Evolutionary conservation across 2,797 vertebrate genomes (phyloP).

Genomic region (Denticeps clupeoides): DNA sequence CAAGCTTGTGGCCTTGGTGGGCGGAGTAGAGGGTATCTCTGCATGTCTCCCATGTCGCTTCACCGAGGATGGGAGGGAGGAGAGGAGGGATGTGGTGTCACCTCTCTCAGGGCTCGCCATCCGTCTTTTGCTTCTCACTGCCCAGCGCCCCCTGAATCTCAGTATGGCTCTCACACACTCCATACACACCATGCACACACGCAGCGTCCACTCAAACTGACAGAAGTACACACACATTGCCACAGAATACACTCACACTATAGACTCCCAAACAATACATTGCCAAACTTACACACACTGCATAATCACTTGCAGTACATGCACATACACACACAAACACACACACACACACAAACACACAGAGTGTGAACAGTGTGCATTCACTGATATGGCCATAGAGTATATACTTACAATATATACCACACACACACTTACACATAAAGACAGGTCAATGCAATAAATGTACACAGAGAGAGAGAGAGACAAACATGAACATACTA

Average conservation of each 20-base stretch:
- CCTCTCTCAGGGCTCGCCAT: constrained; percentile 47
- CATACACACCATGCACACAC: not conserved
- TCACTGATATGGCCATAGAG: not conserved
- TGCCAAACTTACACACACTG: not conserved
- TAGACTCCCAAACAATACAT: not conserved
- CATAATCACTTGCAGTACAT: not conserved
- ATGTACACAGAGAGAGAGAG: constrained; percentile 1
- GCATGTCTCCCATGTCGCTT: constrained; percentile 3
- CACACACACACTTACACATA: not conserved
- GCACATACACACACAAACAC: constrained; percentile 1
- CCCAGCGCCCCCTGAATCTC: constrained; percentile 31
- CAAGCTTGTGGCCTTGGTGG: constrained; percentile 1
- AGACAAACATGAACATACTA: not conserved
- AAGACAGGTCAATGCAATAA: not conserved
- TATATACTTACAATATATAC: not conserved
- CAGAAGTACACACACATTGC: not conserved
- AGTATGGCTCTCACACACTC: constrained; percentile 14
- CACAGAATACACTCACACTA: not conserved
- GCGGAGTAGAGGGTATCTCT: constrained; percentile 13
- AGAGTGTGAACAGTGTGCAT: too few species aligned
- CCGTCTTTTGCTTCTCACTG: constrained; percentile 36
- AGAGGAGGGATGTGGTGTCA: constrained; percentile 51
- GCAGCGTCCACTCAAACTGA: not conserved
- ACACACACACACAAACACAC: not conserved
- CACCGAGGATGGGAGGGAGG: constrained; percentile 38